Evolutionary conservation across 2,797 vertebrate genomes (phyloP).

Genomic region (Clarias laeviceps): DNA sequence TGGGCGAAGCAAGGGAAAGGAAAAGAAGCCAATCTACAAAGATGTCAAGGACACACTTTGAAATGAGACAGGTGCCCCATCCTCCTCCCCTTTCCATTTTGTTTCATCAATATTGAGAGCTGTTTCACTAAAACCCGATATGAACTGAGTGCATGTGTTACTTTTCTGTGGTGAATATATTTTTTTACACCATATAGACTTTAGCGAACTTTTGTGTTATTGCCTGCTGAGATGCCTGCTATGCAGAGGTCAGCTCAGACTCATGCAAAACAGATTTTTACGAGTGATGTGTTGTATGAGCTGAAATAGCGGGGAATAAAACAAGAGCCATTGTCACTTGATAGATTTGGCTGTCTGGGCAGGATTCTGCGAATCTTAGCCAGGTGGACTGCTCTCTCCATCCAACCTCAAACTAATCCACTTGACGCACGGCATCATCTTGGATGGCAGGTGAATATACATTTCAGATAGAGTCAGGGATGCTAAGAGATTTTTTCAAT

Average conservation of each 20-base stretch:
- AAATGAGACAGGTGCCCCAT: constrained; percentile 68
- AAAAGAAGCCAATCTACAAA: constrained; percentile 59
- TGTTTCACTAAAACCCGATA: constrained; percentile 43
- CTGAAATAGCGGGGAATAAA: constrained; percentile 47
- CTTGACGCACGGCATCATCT: constrained; percentile 68
- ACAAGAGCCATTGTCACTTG: constrained; percentile 43
- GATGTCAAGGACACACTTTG: constrained; percentile 76
- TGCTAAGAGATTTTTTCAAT: constrained; percentile 69
- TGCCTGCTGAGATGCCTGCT: constrained; percentile 25
- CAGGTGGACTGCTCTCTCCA: constrained; percentile 55
- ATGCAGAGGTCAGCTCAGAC: constrained; percentile 32
- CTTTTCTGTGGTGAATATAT: neutral
- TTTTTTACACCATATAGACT: constrained; percentile 8
- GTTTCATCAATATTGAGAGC: constrained; percentile 54
- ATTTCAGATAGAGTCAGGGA: constrained; percentile 59
- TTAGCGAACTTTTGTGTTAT: constrained; percentile 20
- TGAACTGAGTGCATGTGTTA: constrained; percentile 15
- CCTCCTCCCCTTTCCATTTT: constrained; percentile 48
- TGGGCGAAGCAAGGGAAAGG: constrained; percentile 57
- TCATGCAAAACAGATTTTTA: constrained; percentile 36
- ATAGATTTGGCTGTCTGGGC: constrained; percentile 68
- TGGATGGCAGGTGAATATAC: constrained; percentile 77
- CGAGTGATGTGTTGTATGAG: constrained; percentile 49
- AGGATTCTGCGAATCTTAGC: constrained; percentile 71
- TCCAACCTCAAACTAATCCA: constrained; percentile 33